Evolutionary conservation across 2,797 vertebrate species (phyloP), one percentile per base, ranked within the genome.

Genomic region (Gallinago nigripennis): DNA sequence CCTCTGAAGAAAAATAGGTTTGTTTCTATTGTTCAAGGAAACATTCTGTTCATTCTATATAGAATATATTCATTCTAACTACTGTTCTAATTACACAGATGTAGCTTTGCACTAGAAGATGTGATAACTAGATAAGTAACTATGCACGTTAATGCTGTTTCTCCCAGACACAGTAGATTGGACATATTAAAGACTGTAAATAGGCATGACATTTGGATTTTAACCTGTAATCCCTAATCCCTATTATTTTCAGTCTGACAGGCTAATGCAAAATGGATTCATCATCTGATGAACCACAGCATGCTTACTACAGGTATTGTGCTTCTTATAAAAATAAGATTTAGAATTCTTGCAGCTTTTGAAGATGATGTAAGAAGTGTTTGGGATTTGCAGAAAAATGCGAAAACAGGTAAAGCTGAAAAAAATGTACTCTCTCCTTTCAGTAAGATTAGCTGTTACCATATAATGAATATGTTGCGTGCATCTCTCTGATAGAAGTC

Each of bases 171-270:
- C 13, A 61, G 20, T 37, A 76, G 37, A 84, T 13, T 72, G 12
- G n/a, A 79, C n/a, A 50, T 88, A 50, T 35, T 88, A 82, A 81
- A 79, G 77, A 84, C n/a, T 69, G 78, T 39, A 76, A 93, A 83
- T 83, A 72, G 10, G 37, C 41, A 61, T 45, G 58, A 45, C 54
- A 79, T 84, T 92, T 86, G 58, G 46, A 88, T 84, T 88, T 90
- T 77, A 79, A 69, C 11, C n/a, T 43, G 8, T 88, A 93, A 90
- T 92, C 68, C 64, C 37, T 85, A 90, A 94, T 88, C 73, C 69
- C 33, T 88, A 27, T 82, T 90, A 69, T 88, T 94, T 93, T 88
- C 86, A 78, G 63, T 76, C 21, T 51, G 50, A n/a, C 5, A 24
- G 48, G 28, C 37, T 86, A 68, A 56, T 66, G 31, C 7, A 9